A percentile compares a stretch with the other conserved stretches of the same genome.
Evolutionary conservation across 2,113 vertebrate species (phyloP).

Genomic region (Fregetta grallaria): DNA sequence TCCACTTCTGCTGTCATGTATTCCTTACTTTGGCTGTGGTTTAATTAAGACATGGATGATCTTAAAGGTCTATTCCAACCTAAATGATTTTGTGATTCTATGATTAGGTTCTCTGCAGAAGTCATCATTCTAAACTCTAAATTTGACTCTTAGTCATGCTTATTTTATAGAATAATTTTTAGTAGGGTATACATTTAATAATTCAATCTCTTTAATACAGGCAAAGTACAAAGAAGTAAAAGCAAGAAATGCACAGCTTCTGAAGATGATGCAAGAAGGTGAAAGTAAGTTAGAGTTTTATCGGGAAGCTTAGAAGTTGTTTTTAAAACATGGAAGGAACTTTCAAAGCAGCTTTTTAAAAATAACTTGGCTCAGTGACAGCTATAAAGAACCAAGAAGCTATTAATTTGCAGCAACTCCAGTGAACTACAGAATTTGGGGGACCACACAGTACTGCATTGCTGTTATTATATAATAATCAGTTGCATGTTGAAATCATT

Average conservation of each 20-base stretch:
- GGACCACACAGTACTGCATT: not conserved
- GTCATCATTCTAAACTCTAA: not conserved
- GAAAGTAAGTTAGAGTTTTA: slow-evolving; percentile 74
- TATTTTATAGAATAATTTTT: not conserved
- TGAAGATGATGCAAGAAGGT: slow-evolving; percentile 79
- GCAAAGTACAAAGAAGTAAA: slow-evolving; percentile 79
- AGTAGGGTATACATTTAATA: not conserved
- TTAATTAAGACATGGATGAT: not conserved
- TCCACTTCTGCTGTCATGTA: not conserved
- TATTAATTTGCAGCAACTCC: not conserved
- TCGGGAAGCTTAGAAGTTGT: not conserved
- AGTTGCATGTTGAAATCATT: not conserved
- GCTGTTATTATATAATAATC: not conserved
- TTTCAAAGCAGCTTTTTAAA: not conserved
- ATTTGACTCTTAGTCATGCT: not conserved
- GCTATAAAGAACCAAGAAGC: not conserved
- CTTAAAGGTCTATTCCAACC: not conserved
- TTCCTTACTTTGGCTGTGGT: not conserved
- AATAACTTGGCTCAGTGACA: not conserved
- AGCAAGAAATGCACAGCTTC: slow-evolving; percentile 75
- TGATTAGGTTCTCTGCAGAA: not conserved
- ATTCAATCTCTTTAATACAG: slow-evolving; percentile 52
- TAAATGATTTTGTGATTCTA: not conserved
- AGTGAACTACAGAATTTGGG: not conserved
- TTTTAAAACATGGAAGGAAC: not conserved